These are phyloP conservation scores for Macquaria ambigua DNA, from an alignment of 2,113 vertebrate species.

Conservation along the genomic window DNA sequence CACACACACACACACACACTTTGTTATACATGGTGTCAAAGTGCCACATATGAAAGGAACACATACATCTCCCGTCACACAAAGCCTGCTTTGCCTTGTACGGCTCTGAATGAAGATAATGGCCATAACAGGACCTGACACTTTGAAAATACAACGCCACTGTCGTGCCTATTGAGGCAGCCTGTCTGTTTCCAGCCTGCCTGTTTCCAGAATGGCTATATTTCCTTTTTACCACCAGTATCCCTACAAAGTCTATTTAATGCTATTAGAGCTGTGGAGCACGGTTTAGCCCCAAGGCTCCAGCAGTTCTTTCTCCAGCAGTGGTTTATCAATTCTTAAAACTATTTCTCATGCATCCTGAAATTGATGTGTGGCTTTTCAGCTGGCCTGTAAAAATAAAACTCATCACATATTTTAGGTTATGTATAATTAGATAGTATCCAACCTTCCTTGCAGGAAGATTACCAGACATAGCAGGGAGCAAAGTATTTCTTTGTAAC, in stretches of 20 bases:
- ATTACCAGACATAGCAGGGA: background rate
- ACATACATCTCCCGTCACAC: conserved; percentile 62
- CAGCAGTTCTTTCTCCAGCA: background rate
- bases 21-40: conserved; percentile 21
- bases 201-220: conserved; percentile 42
- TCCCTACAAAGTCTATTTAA: conserved; percentile 37
- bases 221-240: conserved; percentile 49
- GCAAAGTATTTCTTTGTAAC: background rate
- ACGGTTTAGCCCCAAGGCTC: background rate
- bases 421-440: background rate
- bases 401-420: background rate
- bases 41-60: conserved; percentile 52
- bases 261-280: conserved; percentile 26
- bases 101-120: conserved; percentile 75
- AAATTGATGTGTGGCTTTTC: background rate
- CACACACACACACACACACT: conserved; percentile 4
- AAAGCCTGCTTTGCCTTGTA: conserved; percentile 72
- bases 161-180: conserved; percentile 65
- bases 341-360: background rate
- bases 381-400: background rate
- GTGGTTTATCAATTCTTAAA: conserved; percentile 3
- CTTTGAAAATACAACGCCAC: conserved; percentile 71
- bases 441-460: background rate
- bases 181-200: conserved; percentile 62
- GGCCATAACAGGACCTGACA: conserved; percentile 68